Evolutionary conservation across 1,140 invertebrate species (phyloP).

Genomic region (Gryllus bimaculatus): DNA sequence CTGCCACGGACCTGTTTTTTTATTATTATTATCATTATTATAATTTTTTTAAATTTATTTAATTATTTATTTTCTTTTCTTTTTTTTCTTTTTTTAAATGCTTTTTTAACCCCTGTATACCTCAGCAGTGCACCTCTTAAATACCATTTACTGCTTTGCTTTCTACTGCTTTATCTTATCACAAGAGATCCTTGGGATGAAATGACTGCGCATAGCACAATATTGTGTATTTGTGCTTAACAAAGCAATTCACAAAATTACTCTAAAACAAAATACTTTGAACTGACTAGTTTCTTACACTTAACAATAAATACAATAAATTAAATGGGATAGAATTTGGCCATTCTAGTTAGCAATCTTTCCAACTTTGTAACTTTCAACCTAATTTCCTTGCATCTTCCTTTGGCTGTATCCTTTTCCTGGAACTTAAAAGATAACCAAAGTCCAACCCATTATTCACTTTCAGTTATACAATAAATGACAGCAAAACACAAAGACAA

Average conservation of each 20-base stretch:
- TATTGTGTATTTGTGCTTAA: conserved; percentile 22
- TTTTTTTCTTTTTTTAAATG: conserved; percentile 7
- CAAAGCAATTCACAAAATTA: conserved; percentile 25
- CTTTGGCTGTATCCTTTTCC: conserved; percentile 20
- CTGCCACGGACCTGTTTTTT: not conserved
- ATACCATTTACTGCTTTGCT: conserved; percentile 4
- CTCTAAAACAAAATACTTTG: conserved; percentile 24
- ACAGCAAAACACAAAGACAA: conserved; percentile 28
- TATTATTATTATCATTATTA: not conserved
- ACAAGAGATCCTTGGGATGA: conserved; percentile 26
- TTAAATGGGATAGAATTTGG: conserved; percentile 30
- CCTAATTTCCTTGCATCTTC: conserved; percentile 22
- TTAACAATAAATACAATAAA: conserved; percentile 25
- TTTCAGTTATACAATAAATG: conserved; percentile 28
- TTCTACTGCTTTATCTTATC: conserved; percentile 7
- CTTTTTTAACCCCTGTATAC: conserved; percentile 6
- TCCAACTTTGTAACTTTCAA: conserved; percentile 23
- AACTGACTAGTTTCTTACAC: conserved; percentile 25
- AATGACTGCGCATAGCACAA: conserved; percentile 23
- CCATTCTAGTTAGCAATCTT: conserved; percentile 29
- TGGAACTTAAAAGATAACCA: conserved; percentile 28
- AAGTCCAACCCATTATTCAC: conserved; percentile 28
- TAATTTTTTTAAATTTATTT: not conserved
- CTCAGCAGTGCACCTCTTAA: not conserved
- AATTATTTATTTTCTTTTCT: no score